Evolutionary conservation across 2,888 invertebrate species (phyloP), one percentile per base, ranked within the genome.

Genomic region (Pseudanteris insignis): DNA sequence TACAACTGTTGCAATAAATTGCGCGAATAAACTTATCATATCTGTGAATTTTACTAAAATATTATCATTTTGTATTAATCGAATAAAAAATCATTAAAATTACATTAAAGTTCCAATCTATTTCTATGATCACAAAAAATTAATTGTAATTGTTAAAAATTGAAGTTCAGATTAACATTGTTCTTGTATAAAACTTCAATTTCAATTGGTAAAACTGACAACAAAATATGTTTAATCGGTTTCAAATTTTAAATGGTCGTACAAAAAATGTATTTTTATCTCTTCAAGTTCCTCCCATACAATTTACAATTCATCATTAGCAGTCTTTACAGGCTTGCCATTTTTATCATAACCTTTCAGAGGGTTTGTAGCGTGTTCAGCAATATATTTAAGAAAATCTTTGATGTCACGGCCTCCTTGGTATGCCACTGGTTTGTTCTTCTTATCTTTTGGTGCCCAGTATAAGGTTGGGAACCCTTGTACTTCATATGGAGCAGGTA

Each of bases 381-480:
- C 89, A 70, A 99, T 90, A 83, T 93, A 99, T 77, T 94, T 93
- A 67, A 99, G 72, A 81, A 99, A 97, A 80, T 98, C 98, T 63
- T 96, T 89, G 3, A 94, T 82, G 69, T 94, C 91, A 57, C 99
- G 90, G 1, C 96, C 98, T 71, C 94, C 94, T 86, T 94, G 93
- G 80, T 96, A 97, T 81, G 88, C 86, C 58, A 89, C 85, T 14
- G 96, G 95, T 64, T 84, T 86, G 73, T 86, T 81, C 78, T 91
- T 91, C 38, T 83, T 81, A 73, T 92, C 89, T 80, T 93, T 95
- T 7, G 96, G 91, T 63, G 90, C 86, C 95, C 96, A 99, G 86
- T 86, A 99, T 60, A 99, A 85, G 2, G 98, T 99, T 50, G 99
- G 99, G 88, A 98, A 99, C 6, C 99, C 99, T 57, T 89, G 87